Evolutionary conservation across 2,113 vertebrate genomes (phyloP), one percentile per base, ranked within the genome.

Genomic region (Megaptera novaeangliae): DNA sequence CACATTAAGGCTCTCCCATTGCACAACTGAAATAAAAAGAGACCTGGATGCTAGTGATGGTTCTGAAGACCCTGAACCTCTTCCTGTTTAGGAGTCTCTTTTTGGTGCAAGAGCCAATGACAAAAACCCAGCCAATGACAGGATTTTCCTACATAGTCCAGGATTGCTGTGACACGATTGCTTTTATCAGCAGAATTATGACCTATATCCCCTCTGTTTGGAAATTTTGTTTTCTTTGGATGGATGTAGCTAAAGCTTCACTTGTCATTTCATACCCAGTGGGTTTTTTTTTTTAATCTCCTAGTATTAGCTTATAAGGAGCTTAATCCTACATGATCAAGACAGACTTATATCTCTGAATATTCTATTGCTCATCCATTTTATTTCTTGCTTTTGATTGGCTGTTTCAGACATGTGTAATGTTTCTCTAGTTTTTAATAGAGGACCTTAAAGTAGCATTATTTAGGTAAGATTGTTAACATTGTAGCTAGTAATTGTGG

Each of bases 341-440:
- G n/a, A 36, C 12, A 89, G 34, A 80, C 34, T 75, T 71, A 31
- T 61, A 29, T 55, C 41, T 63, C 2, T 91, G 20, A 21, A 63
- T 75, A 55, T 66, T 20, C 8, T 68, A 8, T 41, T 86, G 95
- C 11, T 55, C 34, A 85, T 69, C 12, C 14, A 89, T 87, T 96
- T 95, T 74, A 75, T 71, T 95, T 93, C 23, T 46, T 91, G 10
- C 11, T 93, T 93, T 93, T 92, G 52, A 66, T 23, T 91, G 77
- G 11, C 25, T 86, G 55, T 96, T 84, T 86, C 49, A 4, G 10
- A 36, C 5, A 46, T 71, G 5, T 59, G 5, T 69, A 23, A 39
- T 91, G 10, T 78, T 92, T 75, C 34, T 44, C 8, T 57, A 6
- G 0, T 36, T 97, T 93, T 81, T 39, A 82, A 25, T 31, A 82